Evolutionary conservation across 1,140 invertebrate species (phyloP).

Genomic region (Drosophila hydei): DNA sequence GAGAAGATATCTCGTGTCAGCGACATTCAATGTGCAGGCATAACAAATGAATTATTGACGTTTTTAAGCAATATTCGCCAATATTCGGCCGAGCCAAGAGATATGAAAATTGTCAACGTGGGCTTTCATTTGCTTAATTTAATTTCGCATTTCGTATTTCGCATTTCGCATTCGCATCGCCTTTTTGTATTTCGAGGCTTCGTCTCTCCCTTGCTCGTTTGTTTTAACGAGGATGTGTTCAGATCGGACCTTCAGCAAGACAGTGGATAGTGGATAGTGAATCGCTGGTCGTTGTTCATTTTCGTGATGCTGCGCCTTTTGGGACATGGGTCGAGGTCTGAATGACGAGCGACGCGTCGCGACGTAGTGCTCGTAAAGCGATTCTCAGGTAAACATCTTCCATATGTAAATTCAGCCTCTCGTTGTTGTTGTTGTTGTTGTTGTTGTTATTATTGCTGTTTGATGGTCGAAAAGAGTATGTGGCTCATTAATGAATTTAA

Average conservation of each 20-base stretch:
- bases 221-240: slow-evolving; percentile 76
- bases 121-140: slow-evolving; percentile 82
- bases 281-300: slow-evolving; percentile 74
- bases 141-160: slow-evolving; percentile 59
- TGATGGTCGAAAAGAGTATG: slow-evolving; percentile 38
- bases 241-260: slow-evolving; percentile 29
- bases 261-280: slow-evolving; percentile 25
- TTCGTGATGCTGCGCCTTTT: slow-evolving; percentile 47
- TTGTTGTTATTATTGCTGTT: slow-evolving; percentile 25
- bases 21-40: slow-evolving; percentile 83
- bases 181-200: slow-evolving; percentile 56
- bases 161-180: slow-evolving; percentile 39
- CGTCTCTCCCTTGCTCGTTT: slow-evolving; percentile 67
- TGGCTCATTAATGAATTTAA: slow-evolving; percentile 84
- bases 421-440: neutral
- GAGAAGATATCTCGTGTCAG: slow-evolving; percentile 66
- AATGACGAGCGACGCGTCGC: neutral
- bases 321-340: slow-evolving; percentile 21
- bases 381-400: slow-evolving; percentile 51
- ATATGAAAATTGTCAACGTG: slow-evolving; percentile 83
- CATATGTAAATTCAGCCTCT: slow-evolving; percentile 16
- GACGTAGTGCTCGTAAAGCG: slow-evolving; percentile 45
- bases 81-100: slow-evolving; percentile 57
- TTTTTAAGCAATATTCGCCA: slow-evolving; percentile 84
- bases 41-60: slow-evolving; percentile 84